These are phyloP conservation scores for Opisthograptis luteolata DNA, from an alignment of 2,888 invertebrate species.

Conservation along the genomic window DNA sequence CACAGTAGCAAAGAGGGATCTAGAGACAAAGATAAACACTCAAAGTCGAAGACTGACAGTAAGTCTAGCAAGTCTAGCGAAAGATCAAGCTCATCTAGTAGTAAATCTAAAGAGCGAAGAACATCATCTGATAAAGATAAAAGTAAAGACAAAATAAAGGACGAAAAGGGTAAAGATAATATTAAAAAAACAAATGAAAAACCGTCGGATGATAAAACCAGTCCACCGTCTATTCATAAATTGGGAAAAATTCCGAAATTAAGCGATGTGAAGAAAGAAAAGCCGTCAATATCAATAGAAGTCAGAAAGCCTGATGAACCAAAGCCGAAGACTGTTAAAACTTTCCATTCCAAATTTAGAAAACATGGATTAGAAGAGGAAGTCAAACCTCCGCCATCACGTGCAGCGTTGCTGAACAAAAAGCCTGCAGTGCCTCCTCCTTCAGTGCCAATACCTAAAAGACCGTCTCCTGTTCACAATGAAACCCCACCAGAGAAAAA, in stretches of 20 bases:
- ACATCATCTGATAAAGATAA: slow-evolving; percentile 59
- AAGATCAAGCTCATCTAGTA: slow-evolving; percentile 61
- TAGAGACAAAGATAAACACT: slow-evolving; percentile 51
- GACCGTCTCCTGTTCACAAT: slow-evolving; percentile 77
- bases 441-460: slow-evolving; percentile 70
- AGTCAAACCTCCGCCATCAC: slow-evolving; percentile 92
- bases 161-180: slow-evolving; percentile 53
- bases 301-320: slow-evolving; percentile 88
- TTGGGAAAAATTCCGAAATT: slow-evolving; percentile 92
- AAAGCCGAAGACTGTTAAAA: slow-evolving; percentile 95
- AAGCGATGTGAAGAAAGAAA: slow-evolving; percentile 85
- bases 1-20: slow-evolving; percentile 69
- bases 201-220: slow-evolving; percentile 85
- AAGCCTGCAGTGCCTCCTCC: slow-evolving; percentile 80
- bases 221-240: slow-evolving; percentile 88
- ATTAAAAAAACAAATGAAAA: slow-evolving; percentile 84
- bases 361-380: slow-evolving; percentile 96
- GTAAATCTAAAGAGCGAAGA: slow-evolving; percentile 62
- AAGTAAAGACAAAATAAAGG: slow-evolving; percentile 55
- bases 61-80: slow-evolving; percentile 55
- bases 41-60: slow-evolving; percentile 71
- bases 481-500: slow-evolving; percentile 90
- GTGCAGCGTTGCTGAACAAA: slow-evolving; percentile 85
- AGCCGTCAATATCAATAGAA: slow-evolving; percentile 92
- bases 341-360: slow-evolving; percentile 95